phyloP scores from a whole-genome alignment of 2,797 vertebrate genomes.

The Mareca strepera region DNA sequence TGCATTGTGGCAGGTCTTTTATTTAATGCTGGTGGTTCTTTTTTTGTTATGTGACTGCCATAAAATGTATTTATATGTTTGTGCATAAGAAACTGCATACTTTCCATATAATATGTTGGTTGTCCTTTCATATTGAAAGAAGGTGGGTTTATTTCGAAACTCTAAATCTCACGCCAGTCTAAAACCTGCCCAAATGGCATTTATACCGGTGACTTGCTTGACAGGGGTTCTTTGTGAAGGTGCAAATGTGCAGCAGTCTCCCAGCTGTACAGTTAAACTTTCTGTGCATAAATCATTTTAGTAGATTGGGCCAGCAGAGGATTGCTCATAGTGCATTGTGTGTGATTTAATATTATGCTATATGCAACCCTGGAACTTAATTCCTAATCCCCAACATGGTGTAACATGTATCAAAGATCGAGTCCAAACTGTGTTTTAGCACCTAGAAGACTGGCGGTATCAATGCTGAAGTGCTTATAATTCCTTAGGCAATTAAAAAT shows the following conservation, averaged over 20 bases:
- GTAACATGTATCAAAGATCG: neutral
- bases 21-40: conserved; percentile 18
- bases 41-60: conserved; percentile 37
- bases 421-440: neutral
- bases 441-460: neutral
- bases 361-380: conserved; percentile 32
- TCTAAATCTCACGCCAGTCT: conserved; percentile 52
- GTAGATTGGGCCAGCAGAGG: conserved; percentile 61
- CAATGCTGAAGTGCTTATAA: neutral
- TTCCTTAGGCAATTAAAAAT: neutral
- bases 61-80: conserved; percentile 73
- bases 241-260: conserved; percentile 34
- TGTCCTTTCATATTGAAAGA: conserved; percentile 16
- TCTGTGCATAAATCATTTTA: conserved; percentile 59
- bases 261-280: conserved; percentile 63
- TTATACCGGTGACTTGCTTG: conserved; percentile 30
- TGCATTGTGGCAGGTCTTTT: conserved; percentile 60
- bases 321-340: conserved; percentile 44
- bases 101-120: conserved; percentile 49
- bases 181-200: conserved; percentile 49
- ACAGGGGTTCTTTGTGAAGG: conserved; percentile 61
- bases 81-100: conserved; percentile 44
- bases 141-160: conserved; percentile 41
- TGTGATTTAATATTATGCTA: conserved; percentile 53
- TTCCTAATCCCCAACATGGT: conserved; percentile 24